These are phyloP conservation scores for Phrixothrix hirtus DNA, from an alignment of 2,888 invertebrate genomes.

Conservation along the genomic window DNA sequence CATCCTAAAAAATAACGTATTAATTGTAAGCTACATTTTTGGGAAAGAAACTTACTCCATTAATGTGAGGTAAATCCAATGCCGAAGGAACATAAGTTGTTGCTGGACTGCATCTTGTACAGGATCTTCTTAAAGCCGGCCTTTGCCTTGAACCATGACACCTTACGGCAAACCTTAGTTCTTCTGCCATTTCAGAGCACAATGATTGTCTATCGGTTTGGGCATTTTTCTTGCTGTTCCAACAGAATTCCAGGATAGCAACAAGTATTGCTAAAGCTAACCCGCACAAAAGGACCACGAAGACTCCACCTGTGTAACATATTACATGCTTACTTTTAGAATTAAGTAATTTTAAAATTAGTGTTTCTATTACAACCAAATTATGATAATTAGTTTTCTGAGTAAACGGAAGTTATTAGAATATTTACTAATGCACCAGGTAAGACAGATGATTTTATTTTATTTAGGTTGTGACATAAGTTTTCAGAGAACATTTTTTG, in stretches of 20 bases:
- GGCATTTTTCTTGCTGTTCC: slow-evolving; percentile 89
- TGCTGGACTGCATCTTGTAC: slow-evolving; percentile 73
- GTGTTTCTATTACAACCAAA: too few species aligned
- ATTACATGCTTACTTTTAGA: too few species aligned
- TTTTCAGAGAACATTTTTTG: too few species aligned
- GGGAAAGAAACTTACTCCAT: slow-evolving; percentile 55
- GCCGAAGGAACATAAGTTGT: slow-evolving; percentile 75
- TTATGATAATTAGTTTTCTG: too few species aligned
- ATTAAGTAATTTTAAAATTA: too few species aligned
- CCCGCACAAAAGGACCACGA: slow-evolving; percentile 93
- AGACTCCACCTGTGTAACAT: slow-evolving; percentile 93
- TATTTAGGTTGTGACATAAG: too few species aligned
- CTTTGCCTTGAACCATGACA: slow-evolving; percentile 83
- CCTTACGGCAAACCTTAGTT: slow-evolving; percentile 86
- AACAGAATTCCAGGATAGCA: slow-evolving; percentile 92
- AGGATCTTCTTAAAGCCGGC: slow-evolving; percentile 77
- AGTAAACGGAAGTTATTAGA: too few species aligned
- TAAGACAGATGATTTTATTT: too few species aligned
- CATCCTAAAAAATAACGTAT: slow-evolving; percentile 58
- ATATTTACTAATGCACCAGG: too few species aligned
- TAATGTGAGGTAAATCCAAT: slow-evolving; percentile 60
- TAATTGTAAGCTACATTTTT: not conserved
- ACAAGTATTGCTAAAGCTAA: slow-evolving; percentile 88
- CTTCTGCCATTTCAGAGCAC: slow-evolving; percentile 93
- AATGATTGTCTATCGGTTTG: slow-evolving; percentile 83